Base-by-base conservation (phyloP, 2,888 invertebrate genomes). In the Petrolisthes manimaculis region DNA sequence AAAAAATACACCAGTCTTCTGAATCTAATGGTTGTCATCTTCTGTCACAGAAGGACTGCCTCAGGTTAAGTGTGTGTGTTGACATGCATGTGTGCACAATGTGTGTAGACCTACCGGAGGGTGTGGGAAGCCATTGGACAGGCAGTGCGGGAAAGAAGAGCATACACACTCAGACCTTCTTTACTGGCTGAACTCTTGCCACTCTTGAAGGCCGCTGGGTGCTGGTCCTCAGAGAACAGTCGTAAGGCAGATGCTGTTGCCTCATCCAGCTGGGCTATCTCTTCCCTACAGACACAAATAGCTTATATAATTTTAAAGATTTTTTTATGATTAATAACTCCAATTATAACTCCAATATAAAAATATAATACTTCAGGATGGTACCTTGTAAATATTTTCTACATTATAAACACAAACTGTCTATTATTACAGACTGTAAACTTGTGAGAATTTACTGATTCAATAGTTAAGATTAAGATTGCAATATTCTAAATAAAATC, bases 201-300 rank as follows among this genome's bases (percentile, higher is more conserved):
- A 12, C 82, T 88, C 89, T 89, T 91, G 71, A 75, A 89, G 83
- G 83, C 71, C 5, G 89, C 84, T 2, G 89, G 89, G 69, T 89
- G 91, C 55, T 89, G 86, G 71, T 91, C 91, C 77, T 89, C 89
- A 3, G 91, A 86, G 56, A 89, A 86, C 24, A 91, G 55, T 77
- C 89, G 91, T 24, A 91, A 89, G 14, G 88, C 89, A 6, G 56
- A 56, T n/a, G 83, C 61, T 12, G 89, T 91, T 14, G 74, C 89
- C 6, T 89, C 86, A 78, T 91, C 89, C 84, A 91, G 74, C 67
- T 88, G 88, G 8, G 88, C 84, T 75, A 88, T 5, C 18, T 88
- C 88, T 61, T 88, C 88, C 88, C 88, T 88, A 53, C 14, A 37
- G 37, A 8, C 18, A n/a, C 21, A 74, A 3, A 12, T 74, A 74